phyloP scores from a whole-genome alignment of 1,140 invertebrate species.

The Drosophila parvula region DNA sequence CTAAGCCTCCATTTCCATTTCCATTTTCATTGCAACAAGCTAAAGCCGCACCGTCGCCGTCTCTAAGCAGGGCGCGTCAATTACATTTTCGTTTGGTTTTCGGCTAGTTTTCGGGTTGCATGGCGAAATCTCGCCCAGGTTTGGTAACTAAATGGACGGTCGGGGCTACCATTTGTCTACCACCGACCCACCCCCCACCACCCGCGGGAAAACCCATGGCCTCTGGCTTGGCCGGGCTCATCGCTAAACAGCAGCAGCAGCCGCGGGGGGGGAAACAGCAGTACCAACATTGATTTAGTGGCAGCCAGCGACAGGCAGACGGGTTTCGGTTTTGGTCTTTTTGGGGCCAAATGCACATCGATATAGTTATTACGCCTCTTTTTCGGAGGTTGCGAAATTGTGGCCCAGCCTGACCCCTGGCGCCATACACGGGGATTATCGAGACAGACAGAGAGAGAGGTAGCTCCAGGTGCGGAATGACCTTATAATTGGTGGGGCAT shows the following conservation, averaged over 20 bases:
- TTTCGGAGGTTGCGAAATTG: not conserved
- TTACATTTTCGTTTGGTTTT: conserved; percentile 47
- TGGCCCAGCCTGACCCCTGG: not conserved
- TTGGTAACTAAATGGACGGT: conserved; percentile 28
- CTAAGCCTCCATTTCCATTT: conserved; percentile 3
- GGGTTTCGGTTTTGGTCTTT: not conserved
- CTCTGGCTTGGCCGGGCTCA: too few relatives aligned
- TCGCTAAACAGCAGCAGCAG: too few relatives aligned
- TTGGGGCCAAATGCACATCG: conserved; percentile 35
- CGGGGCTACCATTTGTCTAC: not conserved
- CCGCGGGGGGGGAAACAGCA: too few relatives aligned
- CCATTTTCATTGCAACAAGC: conserved; percentile 1
- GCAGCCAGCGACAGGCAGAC: conserved; percentile 27
- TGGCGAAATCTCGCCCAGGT: conserved; percentile 23
- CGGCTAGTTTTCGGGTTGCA: conserved; percentile 16
- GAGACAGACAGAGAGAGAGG: not conserved
- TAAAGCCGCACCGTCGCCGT: not conserved
- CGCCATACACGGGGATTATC: conserved; percentile 16
- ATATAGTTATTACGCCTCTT: conserved; percentile 41
- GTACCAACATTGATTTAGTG: conserved; percentile 35
- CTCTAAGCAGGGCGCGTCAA: conserved; percentile 37
- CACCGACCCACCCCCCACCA: too few relatives aligned
- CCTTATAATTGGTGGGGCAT: conserved; percentile 1
- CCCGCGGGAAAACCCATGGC: too few relatives aligned
- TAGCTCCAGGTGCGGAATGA: conserved; percentile 2